Evolutionary conservation across 2,888 invertebrate genomes (phyloP), one percentile per base, ranked within the genome.

Genomic region (Apamea anceps): DNA sequence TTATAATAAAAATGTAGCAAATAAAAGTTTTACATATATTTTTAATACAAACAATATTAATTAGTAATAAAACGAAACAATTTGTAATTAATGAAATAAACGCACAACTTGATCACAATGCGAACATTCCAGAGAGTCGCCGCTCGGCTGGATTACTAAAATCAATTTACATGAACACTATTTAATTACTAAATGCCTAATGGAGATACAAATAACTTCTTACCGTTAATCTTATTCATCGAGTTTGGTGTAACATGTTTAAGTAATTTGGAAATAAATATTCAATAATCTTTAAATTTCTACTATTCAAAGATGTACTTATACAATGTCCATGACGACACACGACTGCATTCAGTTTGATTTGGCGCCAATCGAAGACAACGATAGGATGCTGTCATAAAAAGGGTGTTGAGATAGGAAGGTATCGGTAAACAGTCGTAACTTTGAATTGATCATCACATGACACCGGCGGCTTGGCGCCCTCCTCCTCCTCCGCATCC

Each of bases 361-460:
- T 76, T 82, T 77, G n/a, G 25, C n/a, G 32, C 76, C 65, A 82
- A 77, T 84, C 81, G 67, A 68, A 82, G 57, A 54, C 75, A 74
- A 75, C 72, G 77, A 77, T 73, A 74, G n/a, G 72, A 79, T 82
- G 73, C 82, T 81, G 68, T 87, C 78, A 81, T 15, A 88, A 88
- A 89, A 89, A 89, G 76, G 85, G 83, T 66, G 87, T 21, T 54
- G 60, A 83, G 88, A 86, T 91, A 87, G 82, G 84, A 76, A 84
- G 68, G 89, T 86, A 83, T 90, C 90, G 89, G 89, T 90, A 89
- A 80, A 90, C 88, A 90, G 90, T 91, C 91, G 93, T 93, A 93
- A 94, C 92, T 94, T 91, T 88, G 90, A 94, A 94, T 93, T 92
- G 93, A 94, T 94, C 92, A 92, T 91, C 91, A 90, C 90, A 92